Base-by-base conservation (phyloP, 2,888 invertebrate genomes). In the Candidula unifasciata region DNA sequence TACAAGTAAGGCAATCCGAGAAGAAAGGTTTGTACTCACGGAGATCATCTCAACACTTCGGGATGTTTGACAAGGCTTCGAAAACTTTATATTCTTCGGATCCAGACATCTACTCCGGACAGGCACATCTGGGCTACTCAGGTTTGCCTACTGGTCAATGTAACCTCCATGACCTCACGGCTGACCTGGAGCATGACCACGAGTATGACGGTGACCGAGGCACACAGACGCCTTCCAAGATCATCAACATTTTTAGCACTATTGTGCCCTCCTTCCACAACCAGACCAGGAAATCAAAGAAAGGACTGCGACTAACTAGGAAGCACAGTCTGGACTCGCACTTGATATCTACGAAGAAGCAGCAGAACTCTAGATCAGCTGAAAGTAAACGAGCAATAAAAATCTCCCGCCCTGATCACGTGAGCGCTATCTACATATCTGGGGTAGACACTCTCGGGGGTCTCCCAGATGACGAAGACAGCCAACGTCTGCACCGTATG, bases 391-490 rank as follows among this genome's bases (percentile, higher is more conserved):
- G 74, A 30, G 16, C 74, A 54, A 79, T 79, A 44, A 79, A 79
- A 33, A 52, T 79, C 21, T 44, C 66, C n/a, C n/a, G 44, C 2
- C 79, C 79, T 30, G 79, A n/a, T 66, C 66, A 79, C 16, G 1
- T 8, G 27, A 66, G 52, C 13, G 18, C 44, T 27, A 81, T 81
- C n/a, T 74, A 37, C 37, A 73, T 81, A 3, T 54, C 60, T 30
- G 81, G 73, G 18, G 81, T 44, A 1, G 64, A 52, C n/a, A 73
- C 81, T 18, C 44, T 81, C 1, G 81, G 81, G 10, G 81, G 73
- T 3, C 52, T 81, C 2, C 81, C 81, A 8, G 81, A 81, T 8
- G 68, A 68, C 2, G 68, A 44, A 44, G 44, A 30, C n/a, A 10
- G 16, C 79, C n/a, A 54, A 16, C 27, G 0, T 0, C 33, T 57